Base-by-base conservation (phyloP, 2,888 invertebrate genomes). In the Panzeria rudis region DNA sequence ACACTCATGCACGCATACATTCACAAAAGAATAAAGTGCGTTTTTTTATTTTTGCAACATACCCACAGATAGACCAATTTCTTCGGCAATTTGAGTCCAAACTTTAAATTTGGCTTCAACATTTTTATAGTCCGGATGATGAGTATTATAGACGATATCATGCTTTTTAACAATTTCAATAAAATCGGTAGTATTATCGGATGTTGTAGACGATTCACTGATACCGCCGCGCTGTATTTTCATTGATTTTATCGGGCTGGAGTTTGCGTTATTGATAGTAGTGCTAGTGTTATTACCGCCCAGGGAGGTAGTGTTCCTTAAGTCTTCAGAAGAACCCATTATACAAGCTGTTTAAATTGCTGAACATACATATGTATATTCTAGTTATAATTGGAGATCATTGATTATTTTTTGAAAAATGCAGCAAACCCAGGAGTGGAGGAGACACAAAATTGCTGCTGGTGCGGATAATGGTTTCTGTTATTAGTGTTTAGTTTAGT, bases 61-160 rank as follows among this genome's bases (percentile, higher is more conserved):
- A 92, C 92, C 92, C 83, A 92, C 90, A 83, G 92, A 92, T 85
- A 92, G 86, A 76, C 92, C 92, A 87, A 92, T 90, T 87, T 92
- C 92, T 68, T 91, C 90, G 47, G 92, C 91, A 82, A 92, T 91
- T 88, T 90, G 90, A 29, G 88, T 88, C 92, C 92, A 92, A 75
- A 92, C 91, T 86, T 90, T 91, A 87, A 91, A 88, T 89, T 92
- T 92, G 83, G 90, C 90, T 87, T 92, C 90, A 82, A 91, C 90
- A 87, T 92, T 92, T 87, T 92, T 92, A 86, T 92, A 92, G 86
- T 92, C 92, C 35, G 92, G 91, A 90, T 92, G 91, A 84, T 91
- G 91, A 52, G 91, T 92, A 82, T 92, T 92, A 87, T 92, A 92
- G 68, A 92, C 92, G 64, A 92, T 91, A 86, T 92, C 92, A 84